Conservation (phyloP, 64 coral and sea anemone species). For the Actinia equina region DNA sequence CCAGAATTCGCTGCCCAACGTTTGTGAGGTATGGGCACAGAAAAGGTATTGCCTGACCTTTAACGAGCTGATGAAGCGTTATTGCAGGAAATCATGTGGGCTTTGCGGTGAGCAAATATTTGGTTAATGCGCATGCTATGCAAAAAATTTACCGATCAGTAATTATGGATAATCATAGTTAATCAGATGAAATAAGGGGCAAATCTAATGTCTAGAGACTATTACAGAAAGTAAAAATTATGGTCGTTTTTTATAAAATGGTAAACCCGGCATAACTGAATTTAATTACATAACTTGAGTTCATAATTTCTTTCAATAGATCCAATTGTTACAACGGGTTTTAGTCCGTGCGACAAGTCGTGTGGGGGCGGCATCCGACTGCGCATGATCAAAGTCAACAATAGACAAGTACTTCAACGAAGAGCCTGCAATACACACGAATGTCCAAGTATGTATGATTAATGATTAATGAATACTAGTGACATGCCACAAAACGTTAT, state of each 20-base stretch:
- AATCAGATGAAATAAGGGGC: too few species aligned
- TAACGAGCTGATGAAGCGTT: conserved; percentile 81
- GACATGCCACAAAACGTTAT: neutral
- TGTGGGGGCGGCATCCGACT: conserved; percentile 71
- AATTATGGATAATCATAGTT: too few species aligned
- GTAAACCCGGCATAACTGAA: too few species aligned
- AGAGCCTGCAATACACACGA: conserved; percentile 60
- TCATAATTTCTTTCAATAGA: conserved; percentile 32
- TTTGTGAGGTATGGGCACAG: conserved; percentile 63
- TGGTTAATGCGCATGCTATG: too few species aligned
- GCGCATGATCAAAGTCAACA: conserved; percentile 90
- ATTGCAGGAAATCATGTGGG: conserved; percentile 71
- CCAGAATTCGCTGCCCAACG: conserved; percentile 62
- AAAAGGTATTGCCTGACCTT: conserved; percentile 77
- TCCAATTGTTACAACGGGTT: conserved; percentile 67
- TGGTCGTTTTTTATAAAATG: too few species aligned
- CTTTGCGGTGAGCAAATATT: conserved; percentile 69
- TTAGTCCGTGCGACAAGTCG: conserved; percentile 69
- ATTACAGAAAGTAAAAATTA: too few species aligned
- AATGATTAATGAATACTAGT: neutral
- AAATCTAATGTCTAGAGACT: too few species aligned
- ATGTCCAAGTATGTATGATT: conserved; percentile 62
- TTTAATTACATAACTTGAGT: neutral
- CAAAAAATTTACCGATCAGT: too few species aligned
- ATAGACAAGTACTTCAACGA: conserved; percentile 76